These are phyloP conservation scores for Cheilosia soror DNA, from an alignment of 2,888 invertebrate genomes.

Conservation along the genomic window DNA sequence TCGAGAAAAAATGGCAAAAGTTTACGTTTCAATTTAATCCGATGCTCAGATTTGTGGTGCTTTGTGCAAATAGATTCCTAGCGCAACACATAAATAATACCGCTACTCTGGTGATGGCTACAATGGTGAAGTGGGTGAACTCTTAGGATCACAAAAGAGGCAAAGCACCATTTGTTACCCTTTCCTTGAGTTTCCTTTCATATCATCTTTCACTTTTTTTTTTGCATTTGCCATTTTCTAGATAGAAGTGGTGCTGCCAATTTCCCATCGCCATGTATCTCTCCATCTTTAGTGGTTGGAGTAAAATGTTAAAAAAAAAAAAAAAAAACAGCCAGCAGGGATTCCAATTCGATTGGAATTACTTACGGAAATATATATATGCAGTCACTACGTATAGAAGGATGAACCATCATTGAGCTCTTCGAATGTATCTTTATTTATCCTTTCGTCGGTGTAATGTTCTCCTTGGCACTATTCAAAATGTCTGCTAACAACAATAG, in stretches of 20 bases:
- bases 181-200: slow-evolving; percentile 59
- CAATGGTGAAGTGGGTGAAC: slow-evolving; percentile 15
- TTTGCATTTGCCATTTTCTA: slow-evolving; percentile 6
- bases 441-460: slow-evolving; percentile 33
- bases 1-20: slow-evolving; percentile 77
- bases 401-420: slow-evolving; percentile 22
- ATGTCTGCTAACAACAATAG: slow-evolving; percentile 39
- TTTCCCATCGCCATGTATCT: slow-evolving; percentile 46
- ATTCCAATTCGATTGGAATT: slow-evolving; percentile 69
- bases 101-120: slow-evolving; percentile 63
- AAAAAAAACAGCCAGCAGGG: slow-evolving; percentile 9
- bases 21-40: slow-evolving; percentile 81
- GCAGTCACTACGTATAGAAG: slow-evolving; percentile 6
- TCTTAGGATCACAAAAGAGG: slow-evolving; percentile 44
- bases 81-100: slow-evolving; percentile 82
- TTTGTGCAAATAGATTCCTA: slow-evolving; percentile 82
- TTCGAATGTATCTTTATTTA: slow-evolving; percentile 45
- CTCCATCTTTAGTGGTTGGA: slow-evolving; percentile 2
- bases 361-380: slow-evolving; percentile 47
- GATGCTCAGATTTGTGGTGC: slow-evolving; percentile 82
- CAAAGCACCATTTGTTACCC: slow-evolving; percentile 61
- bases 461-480: slow-evolving; percentile 47
- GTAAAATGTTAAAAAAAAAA: background rate
- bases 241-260: slow-evolving; percentile 51
- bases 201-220: slow-evolving; percentile 66